Percentiles rank a stretch among this genome's conserved stretches.
Conservation (phyloP, 2,113 vertebrate genomes). For the Spizaetus ornatus region DNA sequence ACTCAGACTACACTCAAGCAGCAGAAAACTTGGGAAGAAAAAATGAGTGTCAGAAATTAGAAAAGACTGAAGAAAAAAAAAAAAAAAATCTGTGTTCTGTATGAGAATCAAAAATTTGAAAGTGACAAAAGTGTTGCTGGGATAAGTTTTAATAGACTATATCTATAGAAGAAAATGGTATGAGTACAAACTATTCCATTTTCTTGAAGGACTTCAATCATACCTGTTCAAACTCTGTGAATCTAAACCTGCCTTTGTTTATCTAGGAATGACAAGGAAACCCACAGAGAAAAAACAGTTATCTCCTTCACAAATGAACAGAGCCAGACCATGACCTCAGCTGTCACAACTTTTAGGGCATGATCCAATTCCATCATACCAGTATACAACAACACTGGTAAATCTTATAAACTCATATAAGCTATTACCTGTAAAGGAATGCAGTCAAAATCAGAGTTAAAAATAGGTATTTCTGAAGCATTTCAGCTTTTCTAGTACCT, state of each 20-base stretch:
- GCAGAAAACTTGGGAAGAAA: neutral
- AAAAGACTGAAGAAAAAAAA: neutral
- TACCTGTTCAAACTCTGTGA: neutral
- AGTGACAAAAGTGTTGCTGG: neutral
- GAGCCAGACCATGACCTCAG: neutral
- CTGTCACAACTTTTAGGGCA: neutral
- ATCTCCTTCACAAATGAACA: neutral
- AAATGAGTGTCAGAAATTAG: neutral
- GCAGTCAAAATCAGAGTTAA: neutral
- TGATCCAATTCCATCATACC: neutral
- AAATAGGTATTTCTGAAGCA: neutral
- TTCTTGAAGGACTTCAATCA: neutral
- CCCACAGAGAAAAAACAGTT: neutral
- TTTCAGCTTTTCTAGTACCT: neutral
- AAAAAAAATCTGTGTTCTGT: neutral
- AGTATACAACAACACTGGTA: neutral
- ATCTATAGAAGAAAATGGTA: neutral
- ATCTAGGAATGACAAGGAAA: neutral
- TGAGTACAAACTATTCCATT: neutral
- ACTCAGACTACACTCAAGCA: neutral
- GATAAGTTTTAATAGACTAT: neutral
- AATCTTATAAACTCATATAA: neutral
- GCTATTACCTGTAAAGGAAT: neutral
- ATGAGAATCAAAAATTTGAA: neutral
- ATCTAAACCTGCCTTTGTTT: neutral